Base-by-base conservation (phyloP, 2,797 vertebrate genomes). In the Merluccius polli region DNA sequence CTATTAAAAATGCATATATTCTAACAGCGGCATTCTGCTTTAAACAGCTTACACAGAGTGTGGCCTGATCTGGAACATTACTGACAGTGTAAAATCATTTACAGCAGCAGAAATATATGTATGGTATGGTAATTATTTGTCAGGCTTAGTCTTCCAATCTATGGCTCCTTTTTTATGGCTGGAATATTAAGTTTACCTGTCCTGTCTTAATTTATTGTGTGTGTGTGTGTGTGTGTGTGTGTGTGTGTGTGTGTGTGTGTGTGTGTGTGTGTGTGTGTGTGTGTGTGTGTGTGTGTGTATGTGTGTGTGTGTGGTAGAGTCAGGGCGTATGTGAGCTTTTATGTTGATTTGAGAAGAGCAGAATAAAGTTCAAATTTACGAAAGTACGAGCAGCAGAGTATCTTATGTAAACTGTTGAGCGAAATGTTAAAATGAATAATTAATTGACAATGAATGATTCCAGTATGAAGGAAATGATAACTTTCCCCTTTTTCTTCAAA, bases 1-100 rank as follows among this genome's bases (percentile, higher is more conserved):
- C 73, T 83, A 91, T 91, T 91, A 92, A 92, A 91, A 90, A 91
- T 93, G 81, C 82, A 92, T 88, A 71, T 68, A 80, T 80, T 91
- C 87, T 89, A 87, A 93, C 83, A 84, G 88, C 84, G 84, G 85
- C 79, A 78, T 90, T 90, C 85, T 82, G 83, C 81, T 88, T 86
- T 86, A 88, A 89, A 88, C 68, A 76, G 72, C 59, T 84, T 83
- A 77, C 76, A 78, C 81, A 48, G 73, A 84, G 84, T 86, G 73
- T 87, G 77, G 88, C 44, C 80, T 83, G 78, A 83, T 85, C 85
- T 83, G 79, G 82, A 82, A 79, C 81, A 86, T 90, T 86, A 86
- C 79, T 84, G 76, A 77, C 83, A 82, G 75, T 85, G 63, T 81
- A 78, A 86, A 85, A 82, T 85, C 82, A 89, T 77, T 74, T 78